These are phyloP conservation scores for Entomobrya multifasciata DNA, from an alignment of 2,888 invertebrate genomes.

Conservation along the genomic window DNA sequence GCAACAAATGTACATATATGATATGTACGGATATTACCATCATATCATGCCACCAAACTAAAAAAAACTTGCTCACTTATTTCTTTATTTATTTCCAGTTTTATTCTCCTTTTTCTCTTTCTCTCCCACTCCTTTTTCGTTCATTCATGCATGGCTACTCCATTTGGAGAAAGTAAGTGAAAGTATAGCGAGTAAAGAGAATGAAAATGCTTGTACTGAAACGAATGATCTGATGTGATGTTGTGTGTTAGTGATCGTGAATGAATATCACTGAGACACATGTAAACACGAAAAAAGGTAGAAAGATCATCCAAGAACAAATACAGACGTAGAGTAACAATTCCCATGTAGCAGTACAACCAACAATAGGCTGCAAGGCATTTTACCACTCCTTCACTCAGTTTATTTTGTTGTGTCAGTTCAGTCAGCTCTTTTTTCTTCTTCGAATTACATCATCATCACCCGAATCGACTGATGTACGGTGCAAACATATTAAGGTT, in stretches of 20 bases:
- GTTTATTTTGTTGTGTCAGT: background rate
- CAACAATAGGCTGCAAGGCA: slow-evolving; percentile 8
- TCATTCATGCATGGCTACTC: background rate
- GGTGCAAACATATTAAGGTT: too few relatives aligned
- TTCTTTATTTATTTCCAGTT: background rate
- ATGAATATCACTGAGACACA: background rate
- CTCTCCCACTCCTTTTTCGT: background rate
- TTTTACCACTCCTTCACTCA: background rate
- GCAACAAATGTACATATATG: too few relatives aligned
- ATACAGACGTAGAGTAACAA: background rate
- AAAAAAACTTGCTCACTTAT: background rate
- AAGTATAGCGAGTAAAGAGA: background rate
- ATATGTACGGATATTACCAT: too few relatives aligned
- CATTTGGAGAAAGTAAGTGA: background rate
- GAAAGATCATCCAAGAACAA: background rate
- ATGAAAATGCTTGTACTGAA: background rate
- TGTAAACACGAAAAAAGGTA: slow-evolving; percentile 9
- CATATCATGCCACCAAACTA: too few relatives aligned
- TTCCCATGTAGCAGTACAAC: slow-evolving; percentile 24
- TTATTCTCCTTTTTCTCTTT: background rate
- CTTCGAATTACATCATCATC: background rate
- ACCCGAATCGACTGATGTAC: too few relatives aligned
- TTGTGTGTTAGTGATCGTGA: background rate
- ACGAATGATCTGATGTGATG: background rate
- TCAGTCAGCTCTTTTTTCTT: background rate